These are phyloP conservation scores for Drosophila nr. perissopoda DNA, from an alignment of 2,888 invertebrate species.

Conservation along the genomic window DNA sequence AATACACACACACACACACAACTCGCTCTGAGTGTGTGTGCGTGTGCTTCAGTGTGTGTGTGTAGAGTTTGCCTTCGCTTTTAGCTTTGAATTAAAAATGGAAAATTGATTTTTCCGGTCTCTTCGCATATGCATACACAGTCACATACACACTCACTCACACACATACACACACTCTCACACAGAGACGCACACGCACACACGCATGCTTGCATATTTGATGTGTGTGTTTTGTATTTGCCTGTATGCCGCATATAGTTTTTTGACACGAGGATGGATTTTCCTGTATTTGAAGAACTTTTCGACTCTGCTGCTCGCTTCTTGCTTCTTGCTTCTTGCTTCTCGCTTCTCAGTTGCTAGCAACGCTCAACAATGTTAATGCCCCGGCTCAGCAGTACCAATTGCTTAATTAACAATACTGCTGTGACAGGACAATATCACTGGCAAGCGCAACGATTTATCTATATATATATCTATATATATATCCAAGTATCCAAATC, in stretches of 20 bases:
- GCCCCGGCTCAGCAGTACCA: conserved; percentile 97
- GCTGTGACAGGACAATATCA: conserved; percentile 99
- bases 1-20: conserved; percentile 32
- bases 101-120: conserved; percentile 84
- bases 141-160: conserved; percentile 10
- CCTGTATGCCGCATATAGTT: conserved; percentile 45
- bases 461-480: conserved; percentile 4
- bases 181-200: conserved; percentile 22
- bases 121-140: conserved; percentile 58
- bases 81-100: conserved; percentile 82
- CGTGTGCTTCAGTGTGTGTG: conserved; percentile 10
- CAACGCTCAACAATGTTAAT: conserved; percentile 88
- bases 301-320: conserved; percentile 1
- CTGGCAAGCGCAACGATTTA: conserved; percentile 86
- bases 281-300: conserved; percentile 19
- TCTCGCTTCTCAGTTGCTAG: conserved; percentile 48
- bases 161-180: conserved; percentile 8
- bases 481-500: background rate
- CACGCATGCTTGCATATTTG: conserved; percentile 18
- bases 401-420: conserved; percentile 89
- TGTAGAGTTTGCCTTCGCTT: conserved; percentile 38
- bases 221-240: conserved; percentile 38
- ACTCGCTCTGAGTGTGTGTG: conserved; percentile 26
- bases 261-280: conserved; percentile 9
- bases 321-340: background rate